Evolutionary conservation across 2,888 invertebrate genomes (phyloP), one percentile per base, ranked within the genome.

Genomic region (Cheilosia grossa): DNA sequence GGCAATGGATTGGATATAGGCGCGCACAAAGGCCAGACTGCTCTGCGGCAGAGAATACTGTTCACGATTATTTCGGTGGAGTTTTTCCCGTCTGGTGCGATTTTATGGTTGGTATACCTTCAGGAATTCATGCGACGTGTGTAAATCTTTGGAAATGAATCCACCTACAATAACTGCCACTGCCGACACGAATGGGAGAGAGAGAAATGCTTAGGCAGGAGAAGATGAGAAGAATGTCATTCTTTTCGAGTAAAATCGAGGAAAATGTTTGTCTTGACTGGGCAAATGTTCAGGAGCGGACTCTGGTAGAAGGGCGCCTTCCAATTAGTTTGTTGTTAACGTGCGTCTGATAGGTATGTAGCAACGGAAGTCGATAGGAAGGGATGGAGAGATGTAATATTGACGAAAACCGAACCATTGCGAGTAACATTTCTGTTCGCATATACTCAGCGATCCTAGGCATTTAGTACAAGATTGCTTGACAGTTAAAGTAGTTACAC

Each of bases 41-140:
- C 73, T 56, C 70, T 64, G 69, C 49, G 49, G 56, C 79, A 64
- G 37, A 19, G 80, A 53, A 83, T 75, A 74, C 54, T 37, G 13
- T 83, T 83, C 83, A 83, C 83, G 83, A 83, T 59, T 83, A 70
- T 80, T 75, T 74, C 27, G 21, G 42, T 64, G 58, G 59, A 56
- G 19, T 74, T 74, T 37, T 56, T 24, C 9, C 9, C 44, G 69
- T 78, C 69, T 74, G 67, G 30, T 33, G 40, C 17, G 58, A 24
- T 15, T 56, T 51, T 30, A 21, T 70, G 63, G 54, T 15, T 21
- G 33, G 59, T 19, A 19, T 59, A 64, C 40, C 66, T 70, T 58
- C 47, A 80, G 80, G 83, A 83, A 83, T 83, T 66, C 66, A 70
- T 69, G 83, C 70, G 74, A 83, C 83, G 83, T 83, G 80, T 75